Evolutionary conservation across 2,888 invertebrate species (phyloP).

Genomic region (Scaptomyza tumidula): DNA sequence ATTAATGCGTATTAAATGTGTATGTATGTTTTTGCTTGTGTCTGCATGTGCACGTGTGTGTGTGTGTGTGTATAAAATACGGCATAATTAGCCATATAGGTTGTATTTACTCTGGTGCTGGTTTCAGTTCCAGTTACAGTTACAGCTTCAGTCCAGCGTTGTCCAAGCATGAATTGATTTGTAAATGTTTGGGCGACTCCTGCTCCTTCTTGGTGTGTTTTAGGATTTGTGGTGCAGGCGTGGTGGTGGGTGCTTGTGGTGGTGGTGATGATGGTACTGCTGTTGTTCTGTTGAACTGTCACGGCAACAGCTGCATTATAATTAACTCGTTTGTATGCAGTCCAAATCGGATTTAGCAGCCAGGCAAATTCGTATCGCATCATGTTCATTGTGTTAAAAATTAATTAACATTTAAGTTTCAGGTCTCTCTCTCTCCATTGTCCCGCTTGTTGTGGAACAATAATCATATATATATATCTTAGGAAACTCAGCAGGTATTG

Average conservation of each 20-base stretch:
- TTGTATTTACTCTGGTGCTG: constrained; percentile 38
- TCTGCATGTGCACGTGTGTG: constrained; percentile 4
- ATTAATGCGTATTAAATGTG: constrained; percentile 63
- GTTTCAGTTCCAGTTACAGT: constrained; percentile 11
- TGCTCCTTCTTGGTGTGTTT: constrained; percentile 14
- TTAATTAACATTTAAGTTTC: constrained; percentile 57
- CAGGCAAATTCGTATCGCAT: constrained; percentile 23
- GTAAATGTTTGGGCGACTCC: constrained; percentile 50
- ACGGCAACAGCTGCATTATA: constrained; percentile 65
- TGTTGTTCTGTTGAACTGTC: constrained; percentile 14
- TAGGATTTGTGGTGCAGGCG: constrained; percentile 30
- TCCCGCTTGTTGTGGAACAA: not conserved
- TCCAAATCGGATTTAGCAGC: constrained; percentile 48
- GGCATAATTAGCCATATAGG: constrained; percentile 57
- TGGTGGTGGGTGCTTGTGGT: not conserved
- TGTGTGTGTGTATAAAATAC: constrained; percentile 27
- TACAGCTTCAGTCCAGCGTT: not conserved
- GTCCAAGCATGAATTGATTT: constrained; percentile 59
- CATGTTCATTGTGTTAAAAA: constrained; percentile 53
- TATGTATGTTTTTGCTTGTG: constrained; percentile 8
- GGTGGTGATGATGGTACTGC: constrained; percentile 6
- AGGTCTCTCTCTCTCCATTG: not conserved
- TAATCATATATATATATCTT: constrained; percentile 15
- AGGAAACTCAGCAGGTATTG: not conserved
- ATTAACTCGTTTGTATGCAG: constrained; percentile 71